Evolutionary conservation across 64 coral and sea anemone genomes (phyloP).

Genomic region (Dendronephthya gigantea): DNA sequence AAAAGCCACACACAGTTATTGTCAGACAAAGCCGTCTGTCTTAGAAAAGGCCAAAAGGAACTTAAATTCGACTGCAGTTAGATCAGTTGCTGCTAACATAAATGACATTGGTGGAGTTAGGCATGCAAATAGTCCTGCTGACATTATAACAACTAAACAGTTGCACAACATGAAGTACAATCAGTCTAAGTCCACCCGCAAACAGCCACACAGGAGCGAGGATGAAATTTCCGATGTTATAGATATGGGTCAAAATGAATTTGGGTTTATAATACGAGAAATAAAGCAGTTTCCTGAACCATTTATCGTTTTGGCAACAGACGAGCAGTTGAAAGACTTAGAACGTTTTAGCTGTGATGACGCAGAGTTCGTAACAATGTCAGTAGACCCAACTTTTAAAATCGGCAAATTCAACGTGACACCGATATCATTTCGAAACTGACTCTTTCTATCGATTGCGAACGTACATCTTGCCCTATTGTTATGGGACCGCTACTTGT

Average conservation of each 20-base stretch:
- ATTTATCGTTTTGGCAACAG: conserved; percentile 25
- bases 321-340: conserved; percentile 12
- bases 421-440: not conserved
- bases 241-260: conserved; percentile 31
- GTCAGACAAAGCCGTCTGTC: conserved; percentile 32
- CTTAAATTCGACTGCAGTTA: not conserved
- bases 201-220: not conserved
- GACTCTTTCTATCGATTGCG: not conserved
- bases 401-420: conserved; percentile 25
- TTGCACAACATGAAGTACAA: conserved; percentile 16
- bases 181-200: not conserved
- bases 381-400: conserved; percentile 28
- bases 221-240: conserved; percentile 39
- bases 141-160: conserved; percentile 20
- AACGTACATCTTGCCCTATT: not conserved
- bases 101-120: conserved; percentile 19
- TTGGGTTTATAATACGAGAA: conserved; percentile 20
- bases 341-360: conserved; percentile 36
- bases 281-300: conserved; percentile 32
- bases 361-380: not conserved
- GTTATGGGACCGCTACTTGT: not conserved
- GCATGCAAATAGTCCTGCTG: conserved; percentile 15
- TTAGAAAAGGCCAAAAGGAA: not conserved
- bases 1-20: conserved; percentile 19
- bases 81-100: conserved; percentile 24